A percentile compares a stretch with the other conserved stretches of the same genome.
Conservation (phyloP, 2,797 vertebrate species). For the Scleropages formosus region DNA sequence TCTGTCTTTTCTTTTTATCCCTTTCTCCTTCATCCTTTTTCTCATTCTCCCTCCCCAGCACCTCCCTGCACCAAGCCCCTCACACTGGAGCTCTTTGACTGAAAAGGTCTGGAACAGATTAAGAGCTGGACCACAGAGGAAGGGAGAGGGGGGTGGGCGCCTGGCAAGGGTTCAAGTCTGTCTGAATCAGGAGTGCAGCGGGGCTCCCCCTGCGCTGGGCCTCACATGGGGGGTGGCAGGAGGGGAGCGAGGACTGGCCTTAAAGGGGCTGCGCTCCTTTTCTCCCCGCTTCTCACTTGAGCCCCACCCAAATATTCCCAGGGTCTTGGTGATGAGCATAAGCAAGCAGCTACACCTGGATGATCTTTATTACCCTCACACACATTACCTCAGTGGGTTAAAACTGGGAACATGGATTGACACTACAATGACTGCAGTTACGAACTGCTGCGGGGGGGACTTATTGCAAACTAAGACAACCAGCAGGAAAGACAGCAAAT, state of each 20-base stretch:
- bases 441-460: too few relatives aligned
- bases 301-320: conserved; percentile 36
- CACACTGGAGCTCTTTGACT: conserved; percentile 81
- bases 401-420: not conserved
- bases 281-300: conserved; percentile 66
- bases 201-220: conserved; percentile 67
- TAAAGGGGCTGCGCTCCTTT: conserved; percentile 65
- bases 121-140: conserved; percentile 86
- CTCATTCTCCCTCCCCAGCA: conserved; percentile 50
- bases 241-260: conserved; percentile 59
- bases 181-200: conserved; percentile 75
- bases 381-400: not conserved
- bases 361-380: not conserved
- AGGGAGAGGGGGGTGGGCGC: conserved; percentile 86
- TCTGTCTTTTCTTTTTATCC: conserved; percentile 56
- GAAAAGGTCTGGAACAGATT: conserved; percentile 97
- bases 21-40: conserved; percentile 52
- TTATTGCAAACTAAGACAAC: not conserved
- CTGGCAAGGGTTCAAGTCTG: conserved; percentile 87
- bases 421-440: too few relatives aligned
- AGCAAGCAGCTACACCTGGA: not conserved
- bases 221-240: conserved; percentile 65
- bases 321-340: not conserved
- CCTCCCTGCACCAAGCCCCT: conserved; percentile 25
- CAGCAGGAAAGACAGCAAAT: not conserved